Evolutionary conservation across 2,113 vertebrate species (phyloP).

Genomic region (Catagonus wagneri): DNA sequence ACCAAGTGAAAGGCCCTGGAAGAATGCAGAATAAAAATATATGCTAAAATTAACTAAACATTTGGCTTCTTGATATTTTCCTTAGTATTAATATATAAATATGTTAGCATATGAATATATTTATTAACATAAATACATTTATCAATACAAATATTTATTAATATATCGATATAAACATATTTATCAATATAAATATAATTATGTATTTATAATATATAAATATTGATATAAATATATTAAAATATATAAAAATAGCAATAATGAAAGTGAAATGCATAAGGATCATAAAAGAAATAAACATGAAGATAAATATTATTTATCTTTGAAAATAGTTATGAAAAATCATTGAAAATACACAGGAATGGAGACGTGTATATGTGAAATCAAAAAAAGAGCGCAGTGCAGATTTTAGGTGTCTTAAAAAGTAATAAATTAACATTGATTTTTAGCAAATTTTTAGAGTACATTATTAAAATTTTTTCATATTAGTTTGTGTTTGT

Average conservation of each 20-base stretch:
- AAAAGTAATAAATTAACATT: neutral
- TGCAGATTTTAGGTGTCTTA: neutral
- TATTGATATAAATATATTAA: neutral
- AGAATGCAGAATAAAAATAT: neutral
- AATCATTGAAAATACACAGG: neutral
- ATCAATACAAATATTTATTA: neutral
- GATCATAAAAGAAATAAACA: constrained; percentile 3
- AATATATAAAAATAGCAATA: neutral
- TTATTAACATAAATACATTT: neutral
- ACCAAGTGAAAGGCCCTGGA: neutral
- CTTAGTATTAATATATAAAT: neutral
- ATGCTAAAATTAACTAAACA: neutral
- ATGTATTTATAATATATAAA: neutral
- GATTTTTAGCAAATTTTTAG: neutral
- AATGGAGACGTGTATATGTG: neutral
- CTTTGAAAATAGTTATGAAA: constrained; percentile 26
- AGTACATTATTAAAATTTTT: neutral
- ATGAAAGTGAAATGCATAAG: neutral
- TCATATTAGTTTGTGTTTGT: neutral
- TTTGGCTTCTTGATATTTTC: neutral
- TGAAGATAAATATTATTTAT: neutral
- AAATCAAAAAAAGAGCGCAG: neutral
- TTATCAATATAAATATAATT: neutral
- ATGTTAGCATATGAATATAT: no score
- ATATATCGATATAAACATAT: neutral